phyloP scores from a whole-genome alignment of 2,797 vertebrate species.

The Melanotaenia boesemani region DNA sequence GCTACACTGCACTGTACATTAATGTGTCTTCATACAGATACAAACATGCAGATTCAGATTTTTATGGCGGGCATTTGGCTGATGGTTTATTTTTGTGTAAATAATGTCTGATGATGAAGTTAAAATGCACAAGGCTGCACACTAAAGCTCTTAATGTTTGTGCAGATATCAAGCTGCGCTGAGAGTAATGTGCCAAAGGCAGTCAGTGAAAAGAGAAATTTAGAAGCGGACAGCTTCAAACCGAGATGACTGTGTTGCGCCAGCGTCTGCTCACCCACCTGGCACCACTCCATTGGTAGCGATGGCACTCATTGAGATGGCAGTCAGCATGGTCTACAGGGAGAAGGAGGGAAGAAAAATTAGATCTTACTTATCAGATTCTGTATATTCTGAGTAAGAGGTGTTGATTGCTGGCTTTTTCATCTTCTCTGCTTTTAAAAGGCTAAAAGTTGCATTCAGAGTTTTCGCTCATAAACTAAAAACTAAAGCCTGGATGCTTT shows the following conservation, averaged over 20 bases:
- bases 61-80: slow-evolving; percentile 46
- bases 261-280: slow-evolving; percentile 88
- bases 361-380: slow-evolving; percentile 24
- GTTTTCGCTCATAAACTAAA: not conserved
- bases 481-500: not conserved
- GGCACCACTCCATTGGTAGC: slow-evolving; percentile 99
- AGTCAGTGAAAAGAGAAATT: slow-evolving; percentile 68
- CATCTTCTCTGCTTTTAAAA: not conserved
- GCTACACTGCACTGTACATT: slow-evolving; percentile 18
- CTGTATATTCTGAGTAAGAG: not conserved
- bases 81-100: slow-evolving; percentile 64
- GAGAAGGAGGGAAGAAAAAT: slow-evolving; percentile 32
- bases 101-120: slow-evolving; percentile 51
- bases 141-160: slow-evolving; percentile 66
- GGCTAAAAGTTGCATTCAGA: not conserved
- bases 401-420: not conserved
- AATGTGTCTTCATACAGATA: slow-evolving; percentile 27
- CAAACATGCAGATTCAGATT: slow-evolving; percentile 22
- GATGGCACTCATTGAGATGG: slow-evolving; percentile 99
- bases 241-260: slow-evolving; percentile 65
- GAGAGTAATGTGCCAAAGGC: slow-evolving; percentile 66
- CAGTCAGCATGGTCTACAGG: slow-evolving; percentile 97
- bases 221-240: slow-evolving; percentile 72
- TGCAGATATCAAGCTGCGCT: slow-evolving; percentile 68
- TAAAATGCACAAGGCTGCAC: slow-evolving; percentile 61